Evolutionary conservation across 2,797 vertebrate genomes (phyloP).

Genomic region (Enteromius mattozi): DNA sequence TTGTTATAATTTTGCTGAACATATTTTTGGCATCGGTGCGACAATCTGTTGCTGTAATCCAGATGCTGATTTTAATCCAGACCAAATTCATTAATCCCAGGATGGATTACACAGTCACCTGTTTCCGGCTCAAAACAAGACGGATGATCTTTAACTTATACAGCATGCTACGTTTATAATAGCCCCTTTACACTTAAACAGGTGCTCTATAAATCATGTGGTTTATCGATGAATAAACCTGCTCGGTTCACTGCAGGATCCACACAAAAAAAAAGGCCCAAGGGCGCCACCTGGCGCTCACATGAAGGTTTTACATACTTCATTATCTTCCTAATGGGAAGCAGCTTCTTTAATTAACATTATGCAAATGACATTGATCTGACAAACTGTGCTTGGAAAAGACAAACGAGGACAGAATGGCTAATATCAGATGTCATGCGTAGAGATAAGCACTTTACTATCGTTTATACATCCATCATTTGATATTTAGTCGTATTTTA

Average conservation of each 20-base stretch:
- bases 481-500: neutral
- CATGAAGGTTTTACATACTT: neutral
- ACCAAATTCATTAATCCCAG: slow-evolving; percentile 24
- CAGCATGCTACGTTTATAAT: neutral
- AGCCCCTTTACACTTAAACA: neutral
- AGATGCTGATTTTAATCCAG: slow-evolving; percentile 23
- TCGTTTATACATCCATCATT: neutral
- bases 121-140: neutral
- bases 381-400: neutral
- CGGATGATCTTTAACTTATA: neutral
- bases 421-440: neutral
- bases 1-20: neutral
- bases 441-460: neutral
- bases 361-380: slow-evolving; percentile 15
- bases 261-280: too few relatives aligned
- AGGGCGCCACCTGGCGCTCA: neutral
- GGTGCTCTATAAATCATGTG: neutral
- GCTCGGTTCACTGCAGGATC: neutral
- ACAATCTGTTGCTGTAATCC: slow-evolving; percentile 14
- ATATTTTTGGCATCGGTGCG: neutral
- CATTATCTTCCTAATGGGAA: neutral
- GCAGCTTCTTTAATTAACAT: slow-evolving; percentile 16
- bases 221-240: neutral
- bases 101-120: slow-evolving; percentile 22
- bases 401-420: slow-evolving; percentile 1